Conservation (phyloP, 2,113 vertebrate species). For the Phycodurus eques region DNA sequence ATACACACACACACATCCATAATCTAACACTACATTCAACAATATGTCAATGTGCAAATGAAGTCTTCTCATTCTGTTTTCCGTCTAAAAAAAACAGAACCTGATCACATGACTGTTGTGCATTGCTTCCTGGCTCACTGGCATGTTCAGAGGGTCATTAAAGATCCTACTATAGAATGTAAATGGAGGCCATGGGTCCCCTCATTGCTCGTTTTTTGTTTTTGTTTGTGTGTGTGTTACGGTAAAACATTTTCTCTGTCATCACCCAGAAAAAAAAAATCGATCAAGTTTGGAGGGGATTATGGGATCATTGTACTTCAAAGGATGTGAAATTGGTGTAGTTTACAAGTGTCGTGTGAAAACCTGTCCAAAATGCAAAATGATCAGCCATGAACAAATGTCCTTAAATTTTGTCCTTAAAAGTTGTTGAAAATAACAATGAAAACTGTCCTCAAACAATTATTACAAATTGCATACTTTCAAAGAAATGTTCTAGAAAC, state of each 20-base stretch:
- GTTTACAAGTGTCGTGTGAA: too few species aligned
- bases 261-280: constrained; percentile 34
- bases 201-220: constrained; percentile 7
- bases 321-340: background rate
- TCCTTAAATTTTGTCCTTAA: background rate
- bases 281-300: too few species aligned
- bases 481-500: background rate
- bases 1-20: too few species aligned
- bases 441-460: background rate
- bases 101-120: too few species aligned
- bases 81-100: too few species aligned
- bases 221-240: background rate
- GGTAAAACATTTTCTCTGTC: constrained; percentile 42
- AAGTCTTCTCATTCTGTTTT: too few species aligned
- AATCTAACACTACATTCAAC: too few species aligned
- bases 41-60: too few species aligned
- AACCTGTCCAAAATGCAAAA: background rate
- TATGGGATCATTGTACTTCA: constrained; percentile 10
- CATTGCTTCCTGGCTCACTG: background rate
- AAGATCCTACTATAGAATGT: constrained; percentile 19
- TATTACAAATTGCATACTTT: background rate
- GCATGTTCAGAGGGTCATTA: constrained; percentile 43
- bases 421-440: background rate
- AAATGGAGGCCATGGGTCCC: constrained; percentile 6
- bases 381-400: background rate